Evolutionary conservation across 2,888 invertebrate species (phyloP).

Genomic region (Eretmocerus hayati): DNA sequence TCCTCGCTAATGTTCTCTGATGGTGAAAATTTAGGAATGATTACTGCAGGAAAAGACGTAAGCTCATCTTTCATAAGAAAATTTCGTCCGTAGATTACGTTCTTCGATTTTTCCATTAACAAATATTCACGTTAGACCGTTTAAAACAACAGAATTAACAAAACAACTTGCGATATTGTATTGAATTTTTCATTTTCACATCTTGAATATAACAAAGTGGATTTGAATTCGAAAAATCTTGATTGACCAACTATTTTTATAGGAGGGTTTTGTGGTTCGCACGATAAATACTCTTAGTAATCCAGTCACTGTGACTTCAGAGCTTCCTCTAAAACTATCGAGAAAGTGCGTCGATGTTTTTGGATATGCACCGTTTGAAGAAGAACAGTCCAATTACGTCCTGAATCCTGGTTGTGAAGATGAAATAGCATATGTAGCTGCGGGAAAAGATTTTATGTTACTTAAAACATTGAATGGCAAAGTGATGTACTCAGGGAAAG

Average conservation of each 20-base stretch:
- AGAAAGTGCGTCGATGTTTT: constrained; percentile 72
- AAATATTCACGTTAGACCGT: no score
- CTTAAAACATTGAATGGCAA: constrained; percentile 79
- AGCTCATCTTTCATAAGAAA: no score
- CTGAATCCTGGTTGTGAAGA: constrained; percentile 62
- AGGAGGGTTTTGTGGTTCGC: constrained; percentile 76
- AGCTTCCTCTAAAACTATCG: constrained; percentile 66
- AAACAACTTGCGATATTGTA: no score
- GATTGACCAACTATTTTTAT: no score
- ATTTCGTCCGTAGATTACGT: constrained; percentile 6
- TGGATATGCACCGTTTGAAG: constrained; percentile 66
- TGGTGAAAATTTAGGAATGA: constrained; percentile 70
- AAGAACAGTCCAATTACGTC: constrained; percentile 51
- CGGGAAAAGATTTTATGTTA: constrained; percentile 87
- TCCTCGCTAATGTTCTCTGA: constrained; percentile 63
- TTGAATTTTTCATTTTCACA: no score
- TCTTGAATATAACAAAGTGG: no score
- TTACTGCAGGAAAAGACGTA: constrained; percentile 74
- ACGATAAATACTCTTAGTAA: constrained; percentile 59
- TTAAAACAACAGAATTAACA: no score
- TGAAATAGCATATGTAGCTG: constrained; percentile 67
- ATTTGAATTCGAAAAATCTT: no score
- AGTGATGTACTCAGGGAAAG: constrained; percentile 82
- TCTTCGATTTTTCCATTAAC: no score
- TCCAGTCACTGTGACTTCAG: constrained; percentile 53